Conservation (phyloP, 2,888 invertebrate genomes). For the Phyllotreta striolata region DNA sequence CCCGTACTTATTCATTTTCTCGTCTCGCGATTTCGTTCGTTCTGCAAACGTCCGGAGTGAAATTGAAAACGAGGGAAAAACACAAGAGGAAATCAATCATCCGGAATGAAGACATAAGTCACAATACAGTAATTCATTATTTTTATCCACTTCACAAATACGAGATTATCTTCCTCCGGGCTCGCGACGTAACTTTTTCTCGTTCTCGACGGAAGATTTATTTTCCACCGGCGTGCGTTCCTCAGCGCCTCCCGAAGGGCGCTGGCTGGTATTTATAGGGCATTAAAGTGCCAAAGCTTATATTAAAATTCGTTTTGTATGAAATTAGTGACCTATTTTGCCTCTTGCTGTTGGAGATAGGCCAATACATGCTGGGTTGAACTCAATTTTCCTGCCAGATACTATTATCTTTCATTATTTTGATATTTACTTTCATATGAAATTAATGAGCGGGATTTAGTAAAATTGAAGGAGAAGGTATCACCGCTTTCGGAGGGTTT, state of each 20-base stretch:
- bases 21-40: no score
- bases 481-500: no score
- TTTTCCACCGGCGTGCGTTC: slow-evolving; percentile 18
- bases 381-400: no score
- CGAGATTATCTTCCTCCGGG: slow-evolving; percentile 35
- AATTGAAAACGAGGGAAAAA: slow-evolving; percentile 1
- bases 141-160: slow-evolving; percentile 32
- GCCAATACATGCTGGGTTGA: slow-evolving; percentile 6
- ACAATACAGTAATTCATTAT: slow-evolving; percentile 31
- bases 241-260: slow-evolving; percentile 22
- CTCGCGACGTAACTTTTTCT: slow-evolving; percentile 33
- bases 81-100: slow-evolving; percentile 25
- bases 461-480: no score
- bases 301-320: slow-evolving; percentile 31
- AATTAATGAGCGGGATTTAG: no score
- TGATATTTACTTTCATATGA: no score
- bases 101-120: slow-evolving; percentile 18
- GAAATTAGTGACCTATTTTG: slow-evolving; percentile 30
- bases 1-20: no score
- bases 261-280: slow-evolving; percentile 30
- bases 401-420: no score
- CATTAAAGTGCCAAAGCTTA: slow-evolving; percentile 29
- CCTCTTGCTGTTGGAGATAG: slow-evolving; percentile 26
- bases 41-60: neutral
- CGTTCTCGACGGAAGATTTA: slow-evolving; percentile 32